A percentile compares a stretch with the other conserved stretches of the same genome.
phyloP scores from a whole-genome alignment of 2,113 vertebrate genomes.

The Seriola rivoliana region DNA sequence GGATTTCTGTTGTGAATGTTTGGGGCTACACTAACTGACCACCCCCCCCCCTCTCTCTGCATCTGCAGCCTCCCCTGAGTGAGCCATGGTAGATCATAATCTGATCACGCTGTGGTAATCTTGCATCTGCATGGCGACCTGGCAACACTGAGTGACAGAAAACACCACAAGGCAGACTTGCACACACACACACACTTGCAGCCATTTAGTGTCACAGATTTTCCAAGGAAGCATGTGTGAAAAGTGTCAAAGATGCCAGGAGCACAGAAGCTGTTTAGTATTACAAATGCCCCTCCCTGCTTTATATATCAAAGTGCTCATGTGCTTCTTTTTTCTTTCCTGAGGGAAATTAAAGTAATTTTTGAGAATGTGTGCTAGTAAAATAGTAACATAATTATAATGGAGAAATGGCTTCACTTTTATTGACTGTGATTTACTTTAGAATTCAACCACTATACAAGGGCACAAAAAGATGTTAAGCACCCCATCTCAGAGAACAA shows the following conservation, averaged over 20 bases:
- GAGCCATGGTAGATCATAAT: conserved; percentile 68
- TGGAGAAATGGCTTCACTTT: conserved; percentile 28
- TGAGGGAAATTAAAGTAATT: conserved; percentile 33
- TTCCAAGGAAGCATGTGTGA: conserved; percentile 15
- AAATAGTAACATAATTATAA: conserved; percentile 47
- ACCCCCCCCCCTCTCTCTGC: not conserved
- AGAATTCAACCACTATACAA: conserved; percentile 4
- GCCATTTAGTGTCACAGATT: conserved; percentile 15
- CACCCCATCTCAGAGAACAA: conserved; percentile 32
- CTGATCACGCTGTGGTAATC: conserved; percentile 60
- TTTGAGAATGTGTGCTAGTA: conserved; percentile 29
- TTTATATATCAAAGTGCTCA: conserved; percentile 29
- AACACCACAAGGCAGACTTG: conserved; percentile 2
- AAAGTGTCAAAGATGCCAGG: conserved; percentile 23
- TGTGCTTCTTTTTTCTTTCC: conserved; percentile 22
- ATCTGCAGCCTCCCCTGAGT: conserved; percentile 42
- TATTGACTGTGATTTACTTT: conserved; percentile 45
- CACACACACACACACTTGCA: not conserved
- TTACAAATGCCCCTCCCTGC: conserved; percentile 3
- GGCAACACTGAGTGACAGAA: conserved; percentile 41
- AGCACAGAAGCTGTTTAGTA: conserved; percentile 25
- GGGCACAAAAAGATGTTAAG: conserved; percentile 21
- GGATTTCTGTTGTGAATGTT: conserved; percentile 27
- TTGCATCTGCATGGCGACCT: conserved; percentile 60
- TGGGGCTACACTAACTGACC: conserved; percentile 17